phyloP scores from a whole-genome alignment of 64 coral and sea anemone species.

The Pocillopora verrucosa region DNA sequence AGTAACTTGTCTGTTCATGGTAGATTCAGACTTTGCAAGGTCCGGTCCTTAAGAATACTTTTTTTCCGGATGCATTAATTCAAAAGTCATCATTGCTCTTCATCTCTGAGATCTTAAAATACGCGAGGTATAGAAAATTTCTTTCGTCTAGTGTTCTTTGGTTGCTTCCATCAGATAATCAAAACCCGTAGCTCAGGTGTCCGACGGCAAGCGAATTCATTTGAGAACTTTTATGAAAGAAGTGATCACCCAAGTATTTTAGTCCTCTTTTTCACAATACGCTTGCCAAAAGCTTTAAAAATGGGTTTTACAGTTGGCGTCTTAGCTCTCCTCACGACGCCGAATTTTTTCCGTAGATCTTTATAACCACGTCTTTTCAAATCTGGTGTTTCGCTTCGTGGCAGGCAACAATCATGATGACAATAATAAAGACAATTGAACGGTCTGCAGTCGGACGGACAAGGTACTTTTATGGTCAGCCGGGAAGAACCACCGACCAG shows the following conservation, averaged over 20 bases:
- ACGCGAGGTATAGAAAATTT: no score
- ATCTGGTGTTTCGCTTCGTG: not conserved
- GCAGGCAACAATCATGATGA: constrained; percentile 87
- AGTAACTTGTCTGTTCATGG: no score
- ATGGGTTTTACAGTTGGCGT: not conserved
- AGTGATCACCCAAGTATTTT: not conserved
- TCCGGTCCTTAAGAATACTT: no score
- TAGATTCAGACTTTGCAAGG: no score
- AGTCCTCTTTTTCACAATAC: not conserved
- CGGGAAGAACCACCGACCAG: not conserved
- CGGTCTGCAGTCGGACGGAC: constrained; percentile 65
- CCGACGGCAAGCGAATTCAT: no score
- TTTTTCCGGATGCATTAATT: no score
- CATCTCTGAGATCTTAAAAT: no score
- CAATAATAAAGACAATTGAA: constrained; percentile 86
- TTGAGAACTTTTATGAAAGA: no score
- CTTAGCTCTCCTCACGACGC: not conserved
- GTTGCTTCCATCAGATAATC: no score
- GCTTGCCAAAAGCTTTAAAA: not conserved
- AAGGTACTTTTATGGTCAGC: constrained; percentile 48
- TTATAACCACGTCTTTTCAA: not conserved
- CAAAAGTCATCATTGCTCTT: no score
- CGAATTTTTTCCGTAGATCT: not conserved
- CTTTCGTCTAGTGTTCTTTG: no score
- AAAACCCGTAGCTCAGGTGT: no score